These are phyloP conservation scores for Imbricaverruca yamaguchii DNA, from an alignment of 2,888 invertebrate genomes.

Conservation along the genomic window DNA sequence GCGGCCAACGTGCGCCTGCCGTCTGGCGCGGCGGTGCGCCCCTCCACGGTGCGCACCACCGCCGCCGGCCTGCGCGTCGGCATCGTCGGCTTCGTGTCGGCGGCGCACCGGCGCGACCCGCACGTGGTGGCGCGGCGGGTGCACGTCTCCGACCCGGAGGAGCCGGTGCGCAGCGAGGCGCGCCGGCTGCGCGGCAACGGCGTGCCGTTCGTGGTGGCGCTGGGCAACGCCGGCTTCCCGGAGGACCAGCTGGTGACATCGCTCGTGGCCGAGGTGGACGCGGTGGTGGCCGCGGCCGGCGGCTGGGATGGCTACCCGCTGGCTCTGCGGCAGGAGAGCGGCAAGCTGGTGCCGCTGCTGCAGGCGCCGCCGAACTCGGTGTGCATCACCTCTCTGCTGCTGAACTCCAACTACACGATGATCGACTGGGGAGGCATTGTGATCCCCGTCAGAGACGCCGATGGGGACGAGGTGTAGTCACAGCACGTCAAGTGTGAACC, in stretches of 20 bases:
- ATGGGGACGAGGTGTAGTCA: not conserved
- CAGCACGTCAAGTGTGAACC: not conserved
- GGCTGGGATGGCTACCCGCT: not conserved
- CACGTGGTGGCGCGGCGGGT: not conserved
- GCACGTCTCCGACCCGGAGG: not conserved
- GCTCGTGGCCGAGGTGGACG: not conserved
- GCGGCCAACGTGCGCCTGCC: constrained; percentile 43
- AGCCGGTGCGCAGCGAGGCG: not conserved
- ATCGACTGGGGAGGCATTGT: not conserved
- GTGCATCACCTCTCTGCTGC: not conserved
- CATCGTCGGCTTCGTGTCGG: constrained; percentile 6
- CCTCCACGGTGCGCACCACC: not conserved
- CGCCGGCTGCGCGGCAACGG: not conserved
- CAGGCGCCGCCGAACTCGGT: not conserved
- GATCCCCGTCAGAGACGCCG: not conserved
- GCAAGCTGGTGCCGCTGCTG: constrained; percentile 6
- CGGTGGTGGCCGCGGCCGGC: not conserved
- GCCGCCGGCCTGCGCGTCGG: not conserved
- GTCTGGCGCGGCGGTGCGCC: not conserved
- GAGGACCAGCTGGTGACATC: not conserved
- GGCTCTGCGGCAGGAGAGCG: not conserved
- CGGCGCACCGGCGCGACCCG: not conserved
- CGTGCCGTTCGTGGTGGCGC: not conserved
- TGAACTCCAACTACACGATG: not conserved
- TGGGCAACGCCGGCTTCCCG: constrained; percentile 6